phyloP scores from a whole-genome alignment of 2,888 invertebrate genomes.

The Nezara viridula region DNA sequence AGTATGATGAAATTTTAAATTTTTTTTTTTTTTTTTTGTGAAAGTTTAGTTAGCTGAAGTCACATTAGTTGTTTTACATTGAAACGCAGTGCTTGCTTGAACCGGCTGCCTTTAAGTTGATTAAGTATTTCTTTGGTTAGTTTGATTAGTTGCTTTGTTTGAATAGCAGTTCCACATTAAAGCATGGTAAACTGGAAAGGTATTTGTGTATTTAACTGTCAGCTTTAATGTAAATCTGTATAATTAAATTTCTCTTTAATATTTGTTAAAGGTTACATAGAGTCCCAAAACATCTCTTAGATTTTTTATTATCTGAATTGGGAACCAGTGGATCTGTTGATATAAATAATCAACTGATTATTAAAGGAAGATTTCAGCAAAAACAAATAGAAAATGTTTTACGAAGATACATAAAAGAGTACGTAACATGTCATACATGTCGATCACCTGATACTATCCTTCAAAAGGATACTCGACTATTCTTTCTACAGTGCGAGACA shows the following conservation, averaged over 20 bases:
- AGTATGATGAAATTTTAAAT: too few species aligned
- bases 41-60: too few species aligned
- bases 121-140: too few species aligned
- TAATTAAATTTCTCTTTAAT: not conserved
- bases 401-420: constrained; percentile 96
- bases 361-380: constrained; percentile 98
- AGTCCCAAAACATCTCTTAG: constrained; percentile 97
- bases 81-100: too few species aligned
- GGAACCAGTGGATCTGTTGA: constrained; percentile 99
- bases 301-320: constrained; percentile 97
- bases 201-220: too few species aligned
- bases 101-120: too few species aligned
- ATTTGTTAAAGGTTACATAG: constrained; percentile 74
- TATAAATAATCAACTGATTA: constrained; percentile 97
- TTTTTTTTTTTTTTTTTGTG: too few species aligned
- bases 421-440: constrained; percentile 99
- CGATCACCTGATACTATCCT: constrained; percentile 98
- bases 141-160: too few species aligned
- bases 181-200: too few species aligned
- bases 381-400: constrained; percentile 99
- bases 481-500: constrained; percentile 99
- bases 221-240: too few species aligned
- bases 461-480: constrained; percentile 98
- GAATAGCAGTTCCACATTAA: too few species aligned
- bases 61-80: too few species aligned